These are phyloP conservation scores for Neolamprologus ventralis DNA, from an alignment of 2,113 vertebrate genomes.

Conservation along the genomic window DNA sequence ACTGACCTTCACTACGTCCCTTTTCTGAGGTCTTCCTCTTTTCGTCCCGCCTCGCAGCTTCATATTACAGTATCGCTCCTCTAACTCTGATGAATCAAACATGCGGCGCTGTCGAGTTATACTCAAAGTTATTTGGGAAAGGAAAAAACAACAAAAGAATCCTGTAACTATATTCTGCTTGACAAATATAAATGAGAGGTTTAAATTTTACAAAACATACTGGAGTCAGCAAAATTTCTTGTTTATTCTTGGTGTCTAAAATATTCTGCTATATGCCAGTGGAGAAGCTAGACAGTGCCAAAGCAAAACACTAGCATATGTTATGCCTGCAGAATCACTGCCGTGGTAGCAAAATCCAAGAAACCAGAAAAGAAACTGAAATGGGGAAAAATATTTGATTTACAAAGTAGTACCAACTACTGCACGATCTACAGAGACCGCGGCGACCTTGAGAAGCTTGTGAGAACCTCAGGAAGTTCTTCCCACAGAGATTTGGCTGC, in stretches of 20 bases:
- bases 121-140: neutral
- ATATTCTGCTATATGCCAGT: neutral
- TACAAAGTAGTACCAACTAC: neutral
- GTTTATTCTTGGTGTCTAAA: neutral
- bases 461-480: constrained; percentile 31
- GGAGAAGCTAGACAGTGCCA: neutral
- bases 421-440: neutral
- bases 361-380: neutral
- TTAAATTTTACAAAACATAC: neutral
- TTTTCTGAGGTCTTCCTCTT: neutral
- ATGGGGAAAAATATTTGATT: neutral
- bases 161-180: neutral
- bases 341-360: neutral
- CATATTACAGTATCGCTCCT: neutral
- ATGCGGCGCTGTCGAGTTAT: neutral
- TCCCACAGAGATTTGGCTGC: constrained; percentile 51
- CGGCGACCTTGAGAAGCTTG: constrained; percentile 17
- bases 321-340: neutral
- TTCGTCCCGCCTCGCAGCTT: accelerated
- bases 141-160: neutral
- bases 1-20: neutral
- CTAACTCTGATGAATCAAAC: neutral
- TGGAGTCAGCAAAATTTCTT: neutral
- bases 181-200: neutral
- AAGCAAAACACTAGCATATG: neutral